Conservation (phyloP, 2,888 invertebrate species). For the Chymomyza amoena region DNA sequence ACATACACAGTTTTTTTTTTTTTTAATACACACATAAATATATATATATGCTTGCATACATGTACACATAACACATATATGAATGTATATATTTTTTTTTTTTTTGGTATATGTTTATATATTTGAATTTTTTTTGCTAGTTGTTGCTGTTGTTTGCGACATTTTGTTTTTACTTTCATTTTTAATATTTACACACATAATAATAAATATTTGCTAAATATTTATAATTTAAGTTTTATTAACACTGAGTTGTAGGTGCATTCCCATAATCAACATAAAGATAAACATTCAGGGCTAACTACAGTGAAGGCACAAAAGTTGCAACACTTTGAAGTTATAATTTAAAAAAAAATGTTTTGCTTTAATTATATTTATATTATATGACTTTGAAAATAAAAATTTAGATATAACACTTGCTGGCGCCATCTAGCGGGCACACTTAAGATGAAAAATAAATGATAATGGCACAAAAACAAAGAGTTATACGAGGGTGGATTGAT, state of each 20-base stretch:
- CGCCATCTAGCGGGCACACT: no score
- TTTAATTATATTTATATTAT: no score
- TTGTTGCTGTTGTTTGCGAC: background rate
- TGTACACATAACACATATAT: no score
- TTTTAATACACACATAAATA: background rate
- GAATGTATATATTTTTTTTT: no score
- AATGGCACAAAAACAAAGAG: no score
- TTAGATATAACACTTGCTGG: no score
- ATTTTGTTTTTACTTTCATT: background rate
- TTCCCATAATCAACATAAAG: background rate
- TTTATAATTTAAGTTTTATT: background rate
- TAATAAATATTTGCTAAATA: slow-evolving; percentile 5
- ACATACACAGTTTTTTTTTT: background rate
- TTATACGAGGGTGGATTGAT: no score
- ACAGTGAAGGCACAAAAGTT: background rate
- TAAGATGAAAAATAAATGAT: no score
- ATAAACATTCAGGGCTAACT: background rate
- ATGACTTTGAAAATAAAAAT: no score
- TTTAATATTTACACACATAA: slow-evolving; percentile 1
- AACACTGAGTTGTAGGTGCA: background rate
- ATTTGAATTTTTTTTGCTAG: background rate
- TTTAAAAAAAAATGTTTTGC: no score
- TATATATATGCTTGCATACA: background rate
- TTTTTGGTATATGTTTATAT: no score
- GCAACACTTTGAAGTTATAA: background rate